Evolutionary conservation across 2,113 vertebrate species (phyloP).

Genomic region (Mixornis gularis): DNA sequence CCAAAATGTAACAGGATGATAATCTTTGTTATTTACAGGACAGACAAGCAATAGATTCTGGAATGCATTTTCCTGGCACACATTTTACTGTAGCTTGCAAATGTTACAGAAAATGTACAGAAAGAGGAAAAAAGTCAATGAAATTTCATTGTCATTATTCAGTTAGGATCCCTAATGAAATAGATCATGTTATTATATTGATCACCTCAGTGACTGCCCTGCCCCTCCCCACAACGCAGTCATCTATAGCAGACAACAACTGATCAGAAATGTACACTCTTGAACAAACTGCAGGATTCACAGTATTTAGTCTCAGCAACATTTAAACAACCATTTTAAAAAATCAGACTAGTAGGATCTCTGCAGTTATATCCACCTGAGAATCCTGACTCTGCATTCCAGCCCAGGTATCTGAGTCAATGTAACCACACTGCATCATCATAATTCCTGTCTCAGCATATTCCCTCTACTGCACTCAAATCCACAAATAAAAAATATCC

Average conservation of each 20-base stretch:
- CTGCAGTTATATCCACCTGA: background rate
- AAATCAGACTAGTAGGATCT: background rate
- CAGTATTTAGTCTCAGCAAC: background rate
- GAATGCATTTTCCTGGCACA: background rate
- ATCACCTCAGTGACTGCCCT: background rate
- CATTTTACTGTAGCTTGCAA: background rate
- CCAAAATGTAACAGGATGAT: background rate
- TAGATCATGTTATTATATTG: conserved; percentile 19
- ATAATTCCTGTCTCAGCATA: conserved; percentile 52
- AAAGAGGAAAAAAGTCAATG: background rate
- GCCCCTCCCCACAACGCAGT: conserved; percentile 59
- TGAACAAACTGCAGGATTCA: background rate
- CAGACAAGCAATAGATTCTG: background rate
- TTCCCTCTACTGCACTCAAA: conserved; percentile 22
- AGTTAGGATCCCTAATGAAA: conserved; percentile 9
- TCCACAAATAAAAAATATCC: conserved; percentile 25
- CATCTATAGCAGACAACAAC: background rate
- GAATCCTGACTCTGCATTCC: conserved; percentile 46
- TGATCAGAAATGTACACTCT: background rate
- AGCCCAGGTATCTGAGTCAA: conserved; percentile 25
- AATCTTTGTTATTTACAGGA: conserved; percentile 2
- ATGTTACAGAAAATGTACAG: background rate
- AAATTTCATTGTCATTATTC: conserved; percentile 13
- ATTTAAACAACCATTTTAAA: background rate
- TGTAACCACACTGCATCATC: conserved; percentile 23